phyloP scores from a whole-genome alignment of 2,888 invertebrate genomes.

The Notodonta ziczac region DNA sequence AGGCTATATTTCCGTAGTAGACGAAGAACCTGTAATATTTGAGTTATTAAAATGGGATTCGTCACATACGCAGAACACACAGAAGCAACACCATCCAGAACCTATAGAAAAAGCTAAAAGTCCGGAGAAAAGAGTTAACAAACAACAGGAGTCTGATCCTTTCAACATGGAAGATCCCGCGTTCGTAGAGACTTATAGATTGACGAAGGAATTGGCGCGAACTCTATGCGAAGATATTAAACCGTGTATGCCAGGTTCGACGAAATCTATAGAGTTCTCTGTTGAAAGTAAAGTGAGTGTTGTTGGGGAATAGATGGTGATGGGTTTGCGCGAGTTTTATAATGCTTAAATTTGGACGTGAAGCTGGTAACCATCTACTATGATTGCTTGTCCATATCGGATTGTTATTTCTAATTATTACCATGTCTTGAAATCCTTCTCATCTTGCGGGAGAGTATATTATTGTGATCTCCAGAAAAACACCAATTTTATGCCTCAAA shows the following conservation, averaged over 20 bases:
- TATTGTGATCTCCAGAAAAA: no score
- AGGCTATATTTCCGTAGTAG: conserved; percentile 77
- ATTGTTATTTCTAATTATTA: no score
- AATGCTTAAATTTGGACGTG: not conserved
- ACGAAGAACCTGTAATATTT: conserved; percentile 77
- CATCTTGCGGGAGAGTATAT: no score
- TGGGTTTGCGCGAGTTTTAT: not conserved
- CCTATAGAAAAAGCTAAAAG: conserved; percentile 67
- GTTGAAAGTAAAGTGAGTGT: conserved; percentile 72
- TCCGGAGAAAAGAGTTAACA: conserved; percentile 68
- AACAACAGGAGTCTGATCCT: conserved; percentile 66
- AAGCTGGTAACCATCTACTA: no score
- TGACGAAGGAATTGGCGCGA: conserved; percentile 71
- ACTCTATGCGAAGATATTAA: conserved; percentile 67
- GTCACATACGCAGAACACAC: conserved; percentile 66
- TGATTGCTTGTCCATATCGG: no score
- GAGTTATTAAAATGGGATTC: conserved; percentile 78
- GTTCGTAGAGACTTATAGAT: conserved; percentile 69
- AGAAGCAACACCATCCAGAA: conserved; percentile 35
- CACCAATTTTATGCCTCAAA: no score
- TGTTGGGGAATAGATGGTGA: not conserved
- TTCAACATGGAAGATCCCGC: conserved; percentile 68
- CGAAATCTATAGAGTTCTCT: conserved; percentile 73
- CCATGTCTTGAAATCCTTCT: no score
- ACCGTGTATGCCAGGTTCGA: conserved; percentile 75